A percentile compares a stretch with the other conserved stretches of the same genome.
Conservation (phyloP, 1,140 invertebrate species). For the Saccostrea cuccullata region DNA sequence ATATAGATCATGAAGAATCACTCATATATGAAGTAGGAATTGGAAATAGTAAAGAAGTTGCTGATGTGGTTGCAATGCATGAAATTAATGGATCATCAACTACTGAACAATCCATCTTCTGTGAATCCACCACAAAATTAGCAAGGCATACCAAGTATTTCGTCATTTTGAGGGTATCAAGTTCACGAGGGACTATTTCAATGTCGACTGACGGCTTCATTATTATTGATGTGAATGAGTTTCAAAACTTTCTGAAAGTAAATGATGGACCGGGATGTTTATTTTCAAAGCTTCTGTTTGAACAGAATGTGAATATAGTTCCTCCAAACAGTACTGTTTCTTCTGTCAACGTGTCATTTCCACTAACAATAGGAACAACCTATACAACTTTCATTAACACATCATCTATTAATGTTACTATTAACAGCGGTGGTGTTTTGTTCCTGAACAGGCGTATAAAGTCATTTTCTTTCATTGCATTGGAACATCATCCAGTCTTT, state of each 20-base stretch:
- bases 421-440: not conserved
- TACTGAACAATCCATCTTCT: not conserved
- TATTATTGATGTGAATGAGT: conserved; percentile 26
- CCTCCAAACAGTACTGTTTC: not conserved
- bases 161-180: conserved; percentile 23
- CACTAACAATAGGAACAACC: not conserved
- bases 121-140: not conserved
- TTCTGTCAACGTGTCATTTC: not conserved
- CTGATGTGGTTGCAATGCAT: not conserved
- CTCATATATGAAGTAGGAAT: not conserved
- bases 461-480: not conserved
- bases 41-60: not conserved
- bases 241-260: not conserved
- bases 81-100: not conserved
- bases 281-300: not conserved
- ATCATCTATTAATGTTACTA: not conserved
- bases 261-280: not conserved
- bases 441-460: not conserved
- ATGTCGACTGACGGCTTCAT: conserved; percentile 50
- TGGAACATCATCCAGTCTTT: not conserved
- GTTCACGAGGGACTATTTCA: conserved; percentile 11
- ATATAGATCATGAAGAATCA: not conserved
- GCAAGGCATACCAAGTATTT: not conserved
- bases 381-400: not conserved
- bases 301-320: not conserved